phyloP scores from a whole-genome alignment of 2,797 vertebrate genomes.

The Ispidina lecontei region DNA sequence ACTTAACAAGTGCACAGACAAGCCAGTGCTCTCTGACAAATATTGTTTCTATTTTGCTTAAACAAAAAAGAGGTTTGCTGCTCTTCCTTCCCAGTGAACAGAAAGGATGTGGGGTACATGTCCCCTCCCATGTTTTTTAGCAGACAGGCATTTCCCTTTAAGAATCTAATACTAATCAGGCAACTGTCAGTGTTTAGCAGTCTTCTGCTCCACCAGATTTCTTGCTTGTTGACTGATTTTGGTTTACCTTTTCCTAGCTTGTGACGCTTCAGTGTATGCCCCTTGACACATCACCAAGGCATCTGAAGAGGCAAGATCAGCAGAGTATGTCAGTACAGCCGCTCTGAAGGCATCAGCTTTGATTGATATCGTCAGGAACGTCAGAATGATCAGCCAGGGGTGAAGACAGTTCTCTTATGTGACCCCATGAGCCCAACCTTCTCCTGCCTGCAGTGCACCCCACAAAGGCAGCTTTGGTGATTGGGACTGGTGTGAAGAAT shows the following conservation, averaged over 20 bases:
- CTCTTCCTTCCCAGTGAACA: not conserved
- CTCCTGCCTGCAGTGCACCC: not conserved
- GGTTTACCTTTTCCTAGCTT: slow-evolving; percentile 31
- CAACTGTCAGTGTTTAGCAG: slow-evolving; percentile 25
- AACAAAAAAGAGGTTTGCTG: not conserved
- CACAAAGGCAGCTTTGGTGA: not conserved
- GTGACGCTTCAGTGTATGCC: slow-evolving; percentile 2
- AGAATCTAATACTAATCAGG: not conserved
- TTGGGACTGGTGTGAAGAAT: not conserved
- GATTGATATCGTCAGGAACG: not conserved
- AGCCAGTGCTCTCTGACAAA: not conserved
- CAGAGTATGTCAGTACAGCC: not conserved
- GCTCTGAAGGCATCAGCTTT: not conserved
- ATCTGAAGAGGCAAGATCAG: slow-evolving; percentile 26
- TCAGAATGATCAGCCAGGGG: not conserved
- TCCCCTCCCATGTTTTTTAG: not conserved
- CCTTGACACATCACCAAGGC: slow-evolving; percentile 31
- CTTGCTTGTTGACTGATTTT: slow-evolving; percentile 2
- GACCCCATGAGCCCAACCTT: not conserved
- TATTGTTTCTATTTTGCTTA: not conserved
- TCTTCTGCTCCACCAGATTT: slow-evolving; percentile 48
- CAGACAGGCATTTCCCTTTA: not conserved
- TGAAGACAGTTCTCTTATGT: not conserved
- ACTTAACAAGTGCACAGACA: not conserved
- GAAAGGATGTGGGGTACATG: not conserved